These are phyloP conservation scores for Cephus rjabovi DNA, from an alignment of 2,888 invertebrate species.

Conservation along the genomic window DNA sequence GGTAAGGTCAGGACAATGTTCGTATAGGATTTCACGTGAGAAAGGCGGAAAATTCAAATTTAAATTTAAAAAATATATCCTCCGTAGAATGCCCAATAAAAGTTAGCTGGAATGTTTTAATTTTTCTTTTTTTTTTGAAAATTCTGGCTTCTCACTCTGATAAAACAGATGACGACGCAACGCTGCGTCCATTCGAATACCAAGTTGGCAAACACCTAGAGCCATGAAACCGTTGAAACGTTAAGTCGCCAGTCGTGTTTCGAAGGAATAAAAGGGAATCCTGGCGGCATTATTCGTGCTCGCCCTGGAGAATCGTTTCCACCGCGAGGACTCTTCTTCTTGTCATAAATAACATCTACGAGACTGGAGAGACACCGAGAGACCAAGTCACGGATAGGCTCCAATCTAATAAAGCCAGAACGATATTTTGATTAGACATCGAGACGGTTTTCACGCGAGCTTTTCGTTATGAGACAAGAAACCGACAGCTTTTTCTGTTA, in stretches of 20 bases:
- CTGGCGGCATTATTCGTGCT: background rate
- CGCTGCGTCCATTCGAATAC: background rate
- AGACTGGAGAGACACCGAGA: background rate
- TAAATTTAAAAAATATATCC: too few species aligned
- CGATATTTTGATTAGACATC: constrained; percentile 2
- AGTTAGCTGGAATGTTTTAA: too few species aligned
- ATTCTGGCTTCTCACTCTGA: background rate
- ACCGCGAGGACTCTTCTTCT: background rate
- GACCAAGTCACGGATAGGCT: too few species aligned
- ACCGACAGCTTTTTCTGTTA: too few species aligned
- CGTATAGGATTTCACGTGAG: background rate
- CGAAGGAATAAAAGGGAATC: background rate
- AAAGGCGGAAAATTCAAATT: background rate
- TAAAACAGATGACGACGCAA: background rate
- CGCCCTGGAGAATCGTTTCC: background rate
- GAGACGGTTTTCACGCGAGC: constrained; percentile 50
- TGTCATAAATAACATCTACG: background rate
- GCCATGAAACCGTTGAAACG: background rate
- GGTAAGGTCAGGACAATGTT: background rate
- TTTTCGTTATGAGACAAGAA: constrained; percentile 27
- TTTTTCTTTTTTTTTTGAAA: too few species aligned
- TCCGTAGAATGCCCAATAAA: too few species aligned
- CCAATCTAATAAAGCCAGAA: too few species aligned
- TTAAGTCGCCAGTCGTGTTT: background rate
- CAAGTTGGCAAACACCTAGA: background rate